A percentile compares a stretch with the other conserved stretches of the same genome.
These are phyloP conservation scores for Premnoplex brunnescens DNA, from an alignment of 2,797 vertebrate genomes.

Conservation along the genomic window DNA sequence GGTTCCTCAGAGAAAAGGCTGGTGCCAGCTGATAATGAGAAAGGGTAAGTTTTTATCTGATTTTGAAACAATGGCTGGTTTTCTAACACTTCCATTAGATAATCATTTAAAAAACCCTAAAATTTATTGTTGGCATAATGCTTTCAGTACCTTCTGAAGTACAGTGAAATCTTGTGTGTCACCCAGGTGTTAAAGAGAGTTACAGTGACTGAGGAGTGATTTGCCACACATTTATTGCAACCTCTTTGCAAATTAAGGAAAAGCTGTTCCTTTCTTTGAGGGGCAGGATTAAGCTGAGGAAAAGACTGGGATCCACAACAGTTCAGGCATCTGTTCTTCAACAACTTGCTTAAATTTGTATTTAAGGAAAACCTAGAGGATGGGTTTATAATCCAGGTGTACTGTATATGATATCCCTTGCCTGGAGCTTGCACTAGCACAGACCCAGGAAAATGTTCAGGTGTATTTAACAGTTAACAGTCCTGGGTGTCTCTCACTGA, in stretches of 20 bases:
- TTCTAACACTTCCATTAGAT: background rate
- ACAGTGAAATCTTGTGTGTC: background rate
- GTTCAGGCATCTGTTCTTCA: background rate
- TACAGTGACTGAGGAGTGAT: background rate
- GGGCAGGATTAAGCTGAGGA: background rate
- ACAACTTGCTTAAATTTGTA: background rate
- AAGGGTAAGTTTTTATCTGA: conserved; percentile 79
- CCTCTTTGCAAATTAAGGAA: background rate
- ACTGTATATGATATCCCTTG: rapidly evolving
- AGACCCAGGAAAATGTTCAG: background rate
- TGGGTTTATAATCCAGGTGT: background rate
- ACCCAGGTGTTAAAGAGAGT: background rate
- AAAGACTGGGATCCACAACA: background rate
- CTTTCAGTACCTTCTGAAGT: background rate
- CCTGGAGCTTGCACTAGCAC: background rate
- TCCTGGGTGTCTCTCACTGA: background rate
- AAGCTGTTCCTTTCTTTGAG: background rate
- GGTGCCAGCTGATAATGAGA: conserved; percentile 94
- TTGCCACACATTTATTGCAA: background rate
- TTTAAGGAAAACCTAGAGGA: background rate
- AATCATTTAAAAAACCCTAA: background rate
- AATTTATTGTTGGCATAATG: background rate
- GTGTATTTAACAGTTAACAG: background rate
- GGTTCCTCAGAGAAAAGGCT: conserved; percentile 91
- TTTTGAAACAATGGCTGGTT: background rate